Evolutionary conservation across 2,888 invertebrate genomes (phyloP), one percentile per base, ranked within the genome.

Genomic region (Chalcis sispes): DNA sequence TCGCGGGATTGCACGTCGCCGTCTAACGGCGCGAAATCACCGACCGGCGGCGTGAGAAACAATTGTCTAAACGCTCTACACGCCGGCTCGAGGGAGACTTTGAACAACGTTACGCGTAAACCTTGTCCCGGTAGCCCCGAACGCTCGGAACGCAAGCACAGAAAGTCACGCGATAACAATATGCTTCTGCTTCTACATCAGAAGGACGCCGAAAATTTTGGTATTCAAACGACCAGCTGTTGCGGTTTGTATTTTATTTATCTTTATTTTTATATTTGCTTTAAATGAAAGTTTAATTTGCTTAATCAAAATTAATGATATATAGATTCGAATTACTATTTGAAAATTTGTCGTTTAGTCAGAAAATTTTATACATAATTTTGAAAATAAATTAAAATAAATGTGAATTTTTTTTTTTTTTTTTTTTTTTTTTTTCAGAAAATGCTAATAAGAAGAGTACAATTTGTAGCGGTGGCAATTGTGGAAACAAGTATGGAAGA

Each of bases 101-200:
- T 2, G 5, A 48, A 36, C 36, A 20, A 40, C 27, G 23, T 5
- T 10, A 23, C 18, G 1, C 20, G 29, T 13, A 36, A 20, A 8
- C 10, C 20, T 2, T 61, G 73, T 13, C 61, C 59, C 15, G 72
- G 32, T 23, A 71, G 71, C 50, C 69, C 77, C 8, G 79, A 79
- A 10, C 80, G 79, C 25, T 58, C 66, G 2, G 64, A 65, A 5
- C 59, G 66, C 42, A 80, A 73, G 56, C 77, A 15, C 32, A 77
- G 66, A 23, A 81, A 80, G 29, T 67, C 75, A 2, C 8, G 32
- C 36, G 32, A 72, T 46, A 72, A 42, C 52, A 75, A 64, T 15
- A 77, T 81, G 80, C 40, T 82, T 1, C 80, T 83, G 25, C 69
- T 83, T 10, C 79, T 84, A 42, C 82, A 81, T 62, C 81, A 83